A percentile compares a stretch with the other conserved stretches of the same genome.
These are phyloP conservation scores for Chrysochloris asiatica DNA, from an alignment of 2,113 vertebrate species.

Conservation along the genomic window DNA sequence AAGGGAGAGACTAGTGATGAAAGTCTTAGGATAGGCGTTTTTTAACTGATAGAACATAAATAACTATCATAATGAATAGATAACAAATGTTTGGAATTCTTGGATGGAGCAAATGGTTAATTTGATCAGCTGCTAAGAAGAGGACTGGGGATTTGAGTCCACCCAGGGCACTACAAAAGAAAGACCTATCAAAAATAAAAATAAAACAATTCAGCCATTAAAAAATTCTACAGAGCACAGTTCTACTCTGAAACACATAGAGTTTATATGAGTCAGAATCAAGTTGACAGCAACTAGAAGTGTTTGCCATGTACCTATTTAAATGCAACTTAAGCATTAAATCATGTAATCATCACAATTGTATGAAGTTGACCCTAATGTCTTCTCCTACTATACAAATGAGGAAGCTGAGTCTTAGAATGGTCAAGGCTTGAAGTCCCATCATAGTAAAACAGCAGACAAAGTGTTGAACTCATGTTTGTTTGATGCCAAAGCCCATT, in stretches of 20 bases:
- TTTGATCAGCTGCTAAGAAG: neutral
- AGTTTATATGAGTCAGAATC: neutral
- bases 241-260: neutral
- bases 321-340: neutral
- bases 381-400: neutral
- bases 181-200: neutral
- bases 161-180: neutral
- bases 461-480: neutral
- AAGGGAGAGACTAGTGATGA: too few relatives aligned
- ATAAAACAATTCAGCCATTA: neutral
- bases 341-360: conserved; percentile 18
- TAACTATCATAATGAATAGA: neutral
- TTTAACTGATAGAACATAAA: conserved; percentile 23
- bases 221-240: neutral
- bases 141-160: neutral
- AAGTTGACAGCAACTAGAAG: neutral
- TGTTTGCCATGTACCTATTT: neutral
- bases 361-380: neutral
- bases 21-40: neutral
- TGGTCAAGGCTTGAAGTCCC: neutral
- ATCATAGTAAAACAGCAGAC: too few relatives aligned
- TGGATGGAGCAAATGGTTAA: neutral
- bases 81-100: neutral
- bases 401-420: conserved; percentile 15
- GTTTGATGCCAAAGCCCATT: neutral